Base-by-base conservation (phyloP, 1,140 invertebrate species). In the Bombyx mandarina region DNA sequence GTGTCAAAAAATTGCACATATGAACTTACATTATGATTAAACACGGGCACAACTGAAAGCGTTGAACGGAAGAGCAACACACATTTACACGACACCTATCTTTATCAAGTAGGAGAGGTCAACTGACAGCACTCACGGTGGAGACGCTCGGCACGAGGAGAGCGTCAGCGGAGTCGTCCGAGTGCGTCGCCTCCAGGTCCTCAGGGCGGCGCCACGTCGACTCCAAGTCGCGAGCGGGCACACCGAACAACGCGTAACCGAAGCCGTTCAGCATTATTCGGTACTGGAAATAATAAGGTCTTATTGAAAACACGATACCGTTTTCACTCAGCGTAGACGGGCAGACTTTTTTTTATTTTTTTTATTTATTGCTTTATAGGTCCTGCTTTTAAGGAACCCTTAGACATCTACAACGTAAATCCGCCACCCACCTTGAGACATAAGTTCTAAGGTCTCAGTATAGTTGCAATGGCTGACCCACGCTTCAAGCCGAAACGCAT, bases 241-340 rank as follows among this genome's bases (percentile, higher is more conserved):
- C 91, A 1, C 93, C 93, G 75, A 94, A 94, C 8, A 94, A 66
- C 6, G 91, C 91, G 74, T 94, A 94, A 4, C 93, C 93, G 73
- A 93, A 93, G 18, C 93, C 93, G 76, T 94, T 94, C 60, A 94
- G 82, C 71, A 94, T 90, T 57, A 95, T 93, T 59, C 93, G 92
- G 68, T 94, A 94, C 93, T 94, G 79, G 51, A 90, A 54, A 5
- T 35, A 35, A 35, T 35, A 35, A 35, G 26, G 26, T 2, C 26
- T 35, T 35, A 35, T 35, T 35, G 2, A 35, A 35, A 35, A 35
- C 2, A 3, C 26, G 26, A 35, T 35, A 35, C 26, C 2, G 26
- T 35, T 35, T 35, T 35, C 26, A 35, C 4, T 3, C 26, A 35
- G 26, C 26, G 26, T 35, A 35, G 4, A 35, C 26, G 26, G 12